phyloP scores from a whole-genome alignment of 2,888 invertebrate genomes.

The Mamestra brassicae region DNA sequence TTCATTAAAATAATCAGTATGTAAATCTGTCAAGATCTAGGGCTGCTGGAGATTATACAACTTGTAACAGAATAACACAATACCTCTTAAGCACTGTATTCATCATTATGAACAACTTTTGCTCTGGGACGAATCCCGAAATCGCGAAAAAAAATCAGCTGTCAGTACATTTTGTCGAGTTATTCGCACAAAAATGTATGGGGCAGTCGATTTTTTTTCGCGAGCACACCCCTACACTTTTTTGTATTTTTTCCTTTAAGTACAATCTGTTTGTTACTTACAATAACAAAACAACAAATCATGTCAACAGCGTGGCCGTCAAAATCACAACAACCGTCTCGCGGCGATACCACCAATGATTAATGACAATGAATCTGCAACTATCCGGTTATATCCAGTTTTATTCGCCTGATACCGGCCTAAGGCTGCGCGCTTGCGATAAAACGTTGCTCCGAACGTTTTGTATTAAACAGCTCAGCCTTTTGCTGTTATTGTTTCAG shows the following conservation, averaged over 20 bases:
- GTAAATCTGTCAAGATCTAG: no score
- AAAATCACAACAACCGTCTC: slow-evolving; percentile 50
- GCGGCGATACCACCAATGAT: slow-evolving; percentile 51
- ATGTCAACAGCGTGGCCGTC: slow-evolving; percentile 31
- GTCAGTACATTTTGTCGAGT: no score
- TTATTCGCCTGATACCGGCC: slow-evolving; percentile 55
- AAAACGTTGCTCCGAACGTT: slow-evolving; percentile 45
- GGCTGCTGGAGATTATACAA: no score
- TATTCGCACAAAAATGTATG: no score
- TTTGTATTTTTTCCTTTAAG: background rate
- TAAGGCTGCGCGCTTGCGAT: slow-evolving; percentile 52
- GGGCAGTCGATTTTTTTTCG: no score
- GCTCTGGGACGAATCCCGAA: no score
- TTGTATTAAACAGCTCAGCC: slow-evolving; percentile 33
- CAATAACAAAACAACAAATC: slow-evolving; percentile 29
- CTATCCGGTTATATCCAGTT: slow-evolving; percentile 57
- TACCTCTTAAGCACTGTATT: no score
- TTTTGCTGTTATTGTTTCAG: slow-evolving; percentile 44
- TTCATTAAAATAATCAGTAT: no score
- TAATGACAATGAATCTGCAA: slow-evolving; percentile 63
- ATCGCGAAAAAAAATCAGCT: no score
- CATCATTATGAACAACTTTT: no score
- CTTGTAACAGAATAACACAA: no score
- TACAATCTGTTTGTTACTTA: slow-evolving; percentile 4
- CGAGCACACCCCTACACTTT: background rate